These are phyloP conservation scores for Caenorhabditis macrosperma DNA, from an alignment of 2,888 invertebrate genomes.

Conservation along the genomic window DNA sequence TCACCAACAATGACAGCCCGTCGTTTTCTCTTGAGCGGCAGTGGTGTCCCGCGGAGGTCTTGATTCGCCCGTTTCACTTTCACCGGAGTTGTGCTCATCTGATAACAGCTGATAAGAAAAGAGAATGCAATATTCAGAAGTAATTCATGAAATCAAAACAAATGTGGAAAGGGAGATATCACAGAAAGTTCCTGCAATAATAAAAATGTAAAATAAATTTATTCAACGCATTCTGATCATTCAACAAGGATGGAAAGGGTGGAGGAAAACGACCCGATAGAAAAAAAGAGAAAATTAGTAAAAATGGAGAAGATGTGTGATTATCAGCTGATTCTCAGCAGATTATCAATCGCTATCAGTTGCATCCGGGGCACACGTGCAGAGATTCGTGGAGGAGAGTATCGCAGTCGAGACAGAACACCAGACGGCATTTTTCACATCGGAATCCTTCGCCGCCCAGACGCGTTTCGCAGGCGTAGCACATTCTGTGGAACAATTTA, in stretches of 20 bases:
- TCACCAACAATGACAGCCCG: background rate
- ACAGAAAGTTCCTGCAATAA: background rate
- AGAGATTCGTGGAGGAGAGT: conserved; percentile 92
- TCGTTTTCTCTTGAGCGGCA: background rate
- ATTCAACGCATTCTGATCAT: background rate
- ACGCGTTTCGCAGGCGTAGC: conserved; percentile 72
- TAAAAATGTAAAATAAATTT: background rate
- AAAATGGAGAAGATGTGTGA: background rate
- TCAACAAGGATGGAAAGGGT: background rate
- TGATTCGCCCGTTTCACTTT: conserved; percentile 18
- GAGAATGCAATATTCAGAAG: background rate
- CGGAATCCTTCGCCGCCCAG: conserved; percentile 71
- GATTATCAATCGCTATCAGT: conserved; percentile 21
- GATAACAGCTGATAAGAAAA: background rate
- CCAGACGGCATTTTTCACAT: conserved; percentile 68
- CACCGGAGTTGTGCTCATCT: conserved; percentile 22
- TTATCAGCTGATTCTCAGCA: background rate
- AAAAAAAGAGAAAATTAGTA: background rate
- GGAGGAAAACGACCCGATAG: background rate
- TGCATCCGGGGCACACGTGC: conserved; percentile 95
- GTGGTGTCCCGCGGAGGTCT: conserved; percentile 1
- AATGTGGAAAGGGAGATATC: background rate
- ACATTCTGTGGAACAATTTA: conserved; percentile 40
- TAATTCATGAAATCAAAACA: background rate
- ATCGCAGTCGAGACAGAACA: conserved; percentile 95